Percentiles rank a stretch among this genome's conserved stretches.
phyloP scores from a whole-genome alignment of 2,113 vertebrate genomes.

The Glaucomys volans region DNA sequence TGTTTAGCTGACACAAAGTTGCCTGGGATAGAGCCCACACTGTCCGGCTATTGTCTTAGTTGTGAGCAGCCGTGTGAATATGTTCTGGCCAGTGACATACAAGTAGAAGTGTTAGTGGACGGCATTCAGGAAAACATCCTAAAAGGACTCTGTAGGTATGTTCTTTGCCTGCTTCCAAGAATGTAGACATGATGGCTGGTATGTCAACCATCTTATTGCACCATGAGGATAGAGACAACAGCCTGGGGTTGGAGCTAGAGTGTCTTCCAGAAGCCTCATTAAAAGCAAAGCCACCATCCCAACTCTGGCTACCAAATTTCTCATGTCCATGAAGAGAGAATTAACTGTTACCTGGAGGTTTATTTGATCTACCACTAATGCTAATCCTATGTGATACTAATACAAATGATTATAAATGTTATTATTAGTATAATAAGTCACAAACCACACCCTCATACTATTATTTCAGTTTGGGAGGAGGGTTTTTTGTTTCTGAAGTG shows the following conservation, averaged over 20 bases:
- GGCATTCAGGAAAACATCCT: constrained; percentile 30
- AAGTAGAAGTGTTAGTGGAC: background rate
- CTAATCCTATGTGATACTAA: background rate
- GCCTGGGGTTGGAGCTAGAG: background rate
- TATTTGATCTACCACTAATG: background rate
- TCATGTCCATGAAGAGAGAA: background rate
- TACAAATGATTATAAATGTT: background rate
- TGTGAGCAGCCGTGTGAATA: background rate
- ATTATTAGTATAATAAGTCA: background rate
- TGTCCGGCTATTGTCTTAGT: background rate
- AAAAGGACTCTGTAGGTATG: background rate
- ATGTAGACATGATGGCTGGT: background rate
- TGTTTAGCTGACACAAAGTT: background rate
- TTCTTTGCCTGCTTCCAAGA: background rate
- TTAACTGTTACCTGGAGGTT: background rate
- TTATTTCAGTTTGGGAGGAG: no score
- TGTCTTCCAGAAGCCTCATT: background rate
- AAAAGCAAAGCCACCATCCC: background rate
- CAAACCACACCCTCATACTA: background rate
- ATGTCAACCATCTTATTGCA: background rate
- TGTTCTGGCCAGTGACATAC: background rate
- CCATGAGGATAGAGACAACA: background rate
- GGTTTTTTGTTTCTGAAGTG: background rate
- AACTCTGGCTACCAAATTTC: background rate
- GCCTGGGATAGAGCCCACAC: background rate